Percentiles rank a stretch among this genome's conserved stretches.
Evolutionary conservation across 2,888 invertebrate species (phyloP).

Genomic region (Lottia scabra): DNA sequence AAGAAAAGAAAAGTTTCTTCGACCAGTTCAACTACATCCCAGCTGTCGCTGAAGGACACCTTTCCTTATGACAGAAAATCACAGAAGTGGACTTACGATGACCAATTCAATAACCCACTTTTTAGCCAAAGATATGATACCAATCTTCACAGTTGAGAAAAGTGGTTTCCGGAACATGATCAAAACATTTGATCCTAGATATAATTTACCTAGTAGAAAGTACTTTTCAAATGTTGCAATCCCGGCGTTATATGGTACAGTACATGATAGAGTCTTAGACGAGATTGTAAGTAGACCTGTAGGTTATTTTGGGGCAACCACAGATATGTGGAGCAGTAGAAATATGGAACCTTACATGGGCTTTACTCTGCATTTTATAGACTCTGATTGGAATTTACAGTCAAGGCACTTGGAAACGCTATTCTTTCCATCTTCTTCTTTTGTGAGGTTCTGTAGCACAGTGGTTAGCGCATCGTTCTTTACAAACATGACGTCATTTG

Average conservation of each 20-base stretch:
- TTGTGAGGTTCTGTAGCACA: too few species aligned
- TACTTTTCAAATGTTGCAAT: background rate
- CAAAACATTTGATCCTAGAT: background rate
- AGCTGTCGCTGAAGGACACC: background rate
- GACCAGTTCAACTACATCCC: too few species aligned
- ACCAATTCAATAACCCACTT: background rate
- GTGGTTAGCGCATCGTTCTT: too few species aligned
- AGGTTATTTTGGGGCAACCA: background rate
- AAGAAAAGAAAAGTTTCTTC: too few species aligned
- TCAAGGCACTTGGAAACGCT: background rate
- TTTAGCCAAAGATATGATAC: background rate
- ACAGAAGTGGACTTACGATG: background rate
- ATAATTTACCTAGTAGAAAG: background rate
- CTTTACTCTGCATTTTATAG: background rate
- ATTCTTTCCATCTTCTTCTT: too few species aligned
- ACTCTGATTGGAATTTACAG: background rate
- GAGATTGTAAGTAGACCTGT: background rate
- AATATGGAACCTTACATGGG: background rate
- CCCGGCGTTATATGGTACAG: background rate
- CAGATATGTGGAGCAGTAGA: background rate
- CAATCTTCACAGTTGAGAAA: background rate
- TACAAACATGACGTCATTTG: too few species aligned
- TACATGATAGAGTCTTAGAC: background rate
- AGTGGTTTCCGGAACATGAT: background rate
- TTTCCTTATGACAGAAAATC: background rate